Percentiles rank a stretch among this genome's conserved stretches.
Conservation (phyloP, 2,888 invertebrate genomes). For the Heliconius sara region DNA sequence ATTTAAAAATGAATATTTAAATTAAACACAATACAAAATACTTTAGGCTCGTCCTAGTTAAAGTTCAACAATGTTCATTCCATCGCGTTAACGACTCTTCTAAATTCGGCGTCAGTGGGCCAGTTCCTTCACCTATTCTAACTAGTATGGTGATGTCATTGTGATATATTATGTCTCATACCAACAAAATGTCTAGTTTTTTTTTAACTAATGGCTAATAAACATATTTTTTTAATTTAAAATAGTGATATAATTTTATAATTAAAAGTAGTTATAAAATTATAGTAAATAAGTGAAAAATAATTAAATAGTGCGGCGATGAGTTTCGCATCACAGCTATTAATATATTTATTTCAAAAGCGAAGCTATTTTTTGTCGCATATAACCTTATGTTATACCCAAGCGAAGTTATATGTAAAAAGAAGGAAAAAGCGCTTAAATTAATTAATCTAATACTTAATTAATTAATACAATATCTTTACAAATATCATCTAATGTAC, state of each 20-base stretch:
- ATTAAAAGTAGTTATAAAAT: background rate
- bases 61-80: constrained; percentile 48
- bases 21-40: constrained; percentile 5
- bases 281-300: background rate
- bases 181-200: background rate
- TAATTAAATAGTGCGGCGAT: background rate
- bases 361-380: too few species aligned
- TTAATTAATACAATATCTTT: too few species aligned
- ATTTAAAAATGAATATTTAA: background rate
- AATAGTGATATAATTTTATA: too few species aligned
- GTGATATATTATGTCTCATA: constrained; percentile 32
- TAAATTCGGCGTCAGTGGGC: constrained; percentile 54
- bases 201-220: too few species aligned
- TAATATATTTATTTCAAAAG: background rate
- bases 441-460: too few species aligned
- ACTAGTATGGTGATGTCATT: constrained; percentile 49
- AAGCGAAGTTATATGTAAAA: background rate
- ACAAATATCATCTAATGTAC: too few species aligned
- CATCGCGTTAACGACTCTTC: constrained; percentile 51
- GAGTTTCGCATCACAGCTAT: background rate
- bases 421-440: too few species aligned
- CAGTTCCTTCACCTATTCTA: constrained; percentile 53
- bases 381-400: too few species aligned
- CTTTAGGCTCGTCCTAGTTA: constrained; percentile 39
- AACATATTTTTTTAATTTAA: too few species aligned